Evolutionary conservation across 2,888 invertebrate species (phyloP), one percentile per base, ranked within the genome.

Genomic region (Aphodius granarius): DNA sequence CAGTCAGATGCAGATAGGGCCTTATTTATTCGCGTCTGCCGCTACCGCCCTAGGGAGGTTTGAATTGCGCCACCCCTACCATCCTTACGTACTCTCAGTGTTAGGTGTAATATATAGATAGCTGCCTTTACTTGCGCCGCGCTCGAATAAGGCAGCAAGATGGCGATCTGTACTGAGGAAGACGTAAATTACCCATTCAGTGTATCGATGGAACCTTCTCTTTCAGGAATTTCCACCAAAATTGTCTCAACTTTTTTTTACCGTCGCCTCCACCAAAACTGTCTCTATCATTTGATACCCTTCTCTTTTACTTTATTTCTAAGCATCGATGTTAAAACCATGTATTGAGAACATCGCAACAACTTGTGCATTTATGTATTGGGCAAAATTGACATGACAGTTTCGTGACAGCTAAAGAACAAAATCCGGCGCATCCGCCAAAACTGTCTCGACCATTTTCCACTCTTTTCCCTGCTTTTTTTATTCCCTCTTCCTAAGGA

Each of bases 1-100:
- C 77, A 79, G 79, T 79, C 79, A 79, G 78, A 78, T 75, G 78
- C 79, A 79, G 79, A 79, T 77, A 79, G 18, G 63, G 62, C 20
- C 20, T 72, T 72, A 72, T 72, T 72, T 72, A 72, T 72, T 62
- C 63, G 68, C 13, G 64, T 18, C 63, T n/a, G n/a, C n/a, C n/a
- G n/a, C n/a, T 9, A 43, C 43, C 43, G 43, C 43, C 43, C 43
- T 17, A 20, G 68, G 68, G 21, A 20, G 68, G n/a, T n/a, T n/a
- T 22, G 16, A 21, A 68, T n/a, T n/a, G 21, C 22, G n/a, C 15
- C 19, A 13, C 22, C 68, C 68, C 9, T 3, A n/a, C 68, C 22
- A 9, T 9, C 43, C 13, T 13, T 9, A 43, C 43, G 43, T 43
- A 43, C 43, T n/a, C n/a, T n/a, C n/a, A n/a, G n/a, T n/a, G n/a